Base-by-base conservation (phyloP, 2,797 vertebrate species). In the Gouania willdenowi region DNA sequence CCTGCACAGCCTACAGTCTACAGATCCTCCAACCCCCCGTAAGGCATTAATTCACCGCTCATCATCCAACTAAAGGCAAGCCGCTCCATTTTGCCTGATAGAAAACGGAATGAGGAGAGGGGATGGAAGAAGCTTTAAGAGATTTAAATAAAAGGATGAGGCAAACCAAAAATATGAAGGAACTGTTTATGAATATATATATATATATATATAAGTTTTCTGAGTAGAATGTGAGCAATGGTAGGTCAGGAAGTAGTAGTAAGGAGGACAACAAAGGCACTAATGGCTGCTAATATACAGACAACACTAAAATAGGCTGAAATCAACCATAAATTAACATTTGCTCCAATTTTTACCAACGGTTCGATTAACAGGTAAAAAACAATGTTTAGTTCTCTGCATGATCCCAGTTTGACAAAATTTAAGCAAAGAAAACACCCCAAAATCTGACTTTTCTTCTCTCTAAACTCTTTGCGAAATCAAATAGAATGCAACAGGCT, bases 271-370 rank as follows among this genome's bases (percentile, higher is more conserved):
- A 51, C 23, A 43, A 29, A 33, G 57, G 36, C 68, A 67, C 53
- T 50, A 67, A 59, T 50, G 43, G 44, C 45, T 64, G 37, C 43
- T 66, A 67, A 76, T 56, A 41, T 63, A 77, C 48, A 57, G 32
- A 33, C 25, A 59, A 50, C 58, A 65, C 50, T 30, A 63, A 38
- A 61, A 51, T 45, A 37, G 54, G 44, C 52, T 74, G 47, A 63
- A 80, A 70, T 66, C 43, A 66, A 48, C 39, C 52, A 59, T 66
- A 52, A 75, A 69, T 71, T 56, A 41, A 19, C 46, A 65, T 52
- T 40, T 24, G 17, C 9, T 34, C 26, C 7, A 13, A 49, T 44
- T 24, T 57, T 49, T 31, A 18, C 48, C 36, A 39, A 32, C 52
- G 51, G 29, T 26, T 49, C 23, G 57, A 31, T 19, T 20, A 30